phyloP scores from a whole-genome alignment of 2,888 invertebrate species.

The Nezara viridula region DNA sequence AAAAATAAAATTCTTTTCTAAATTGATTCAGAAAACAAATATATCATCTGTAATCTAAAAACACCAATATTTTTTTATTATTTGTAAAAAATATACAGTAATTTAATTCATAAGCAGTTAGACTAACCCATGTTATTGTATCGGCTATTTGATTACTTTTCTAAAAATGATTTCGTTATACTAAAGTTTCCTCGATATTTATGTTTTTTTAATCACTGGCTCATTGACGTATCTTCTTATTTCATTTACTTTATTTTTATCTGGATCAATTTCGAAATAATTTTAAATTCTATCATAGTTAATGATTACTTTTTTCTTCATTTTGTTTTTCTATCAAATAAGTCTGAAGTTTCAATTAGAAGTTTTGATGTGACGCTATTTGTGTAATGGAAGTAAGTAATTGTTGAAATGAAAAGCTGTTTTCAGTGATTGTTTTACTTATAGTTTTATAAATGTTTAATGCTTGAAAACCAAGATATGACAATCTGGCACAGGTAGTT shows the following conservation, averaged over 20 bases:
- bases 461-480: slow-evolving; percentile 26
- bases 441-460: slow-evolving; percentile 12
- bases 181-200: not conserved
- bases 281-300: not conserved
- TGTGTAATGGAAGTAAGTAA: slow-evolving; percentile 43
- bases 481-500: slow-evolving; percentile 13
- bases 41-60: not conserved
- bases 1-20: not conserved
- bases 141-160: too few relatives aligned
- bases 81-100: not conserved
- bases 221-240: not conserved
- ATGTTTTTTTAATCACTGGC: not conserved
- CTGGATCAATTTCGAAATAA: slow-evolving; percentile 5
- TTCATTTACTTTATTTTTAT: not conserved
- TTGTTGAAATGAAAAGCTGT: slow-evolving; percentile 17
- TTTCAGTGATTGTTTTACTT: slow-evolving; percentile 16
- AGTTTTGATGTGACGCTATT: slow-evolving; percentile 23
- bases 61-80: not conserved
- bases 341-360: slow-evolving; percentile 42
- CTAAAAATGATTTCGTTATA: not conserved
- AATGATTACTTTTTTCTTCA: not conserved
- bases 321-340: slow-evolving; percentile 25
- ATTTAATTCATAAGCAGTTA: not conserved
- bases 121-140: not conserved
- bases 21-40: slow-evolving; percentile 4